A percentile compares a stretch with the other conserved stretches of the same genome.
phyloP scores from a whole-genome alignment of 2,888 invertebrate genomes.

The Mamestra brassicae region DNA sequence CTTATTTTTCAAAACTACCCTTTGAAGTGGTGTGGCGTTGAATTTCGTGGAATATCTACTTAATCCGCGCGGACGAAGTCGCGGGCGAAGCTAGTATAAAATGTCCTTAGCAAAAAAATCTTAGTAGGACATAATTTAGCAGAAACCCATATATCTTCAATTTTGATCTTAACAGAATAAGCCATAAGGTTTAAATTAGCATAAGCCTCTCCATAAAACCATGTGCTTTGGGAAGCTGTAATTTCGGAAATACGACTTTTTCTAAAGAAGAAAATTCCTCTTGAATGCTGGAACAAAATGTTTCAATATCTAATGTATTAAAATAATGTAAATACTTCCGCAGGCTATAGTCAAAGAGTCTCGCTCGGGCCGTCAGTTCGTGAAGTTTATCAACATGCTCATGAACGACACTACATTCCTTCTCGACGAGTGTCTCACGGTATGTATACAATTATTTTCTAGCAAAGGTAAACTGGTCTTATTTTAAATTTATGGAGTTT shows the following conservation, averaged over 20 bases:
- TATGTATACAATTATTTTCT: conserved; percentile 62
- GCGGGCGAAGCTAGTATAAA: too few relatives aligned
- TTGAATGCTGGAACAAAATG: not conserved
- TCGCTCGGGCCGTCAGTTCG: conserved; percentile 97
- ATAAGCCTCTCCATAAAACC: too few relatives aligned
- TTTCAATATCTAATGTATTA: not conserved
- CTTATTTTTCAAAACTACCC: too few relatives aligned
- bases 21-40: too few relatives aligned
- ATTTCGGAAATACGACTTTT: too few relatives aligned
- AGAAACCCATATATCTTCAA: not conserved
- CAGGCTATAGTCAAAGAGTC: conserved; percentile 97
- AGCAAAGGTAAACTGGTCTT: too few relatives aligned
- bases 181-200: not conserved
- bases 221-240: too few relatives aligned
- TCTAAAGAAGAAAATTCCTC: not conserved
- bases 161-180: not conserved
- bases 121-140: too few relatives aligned
- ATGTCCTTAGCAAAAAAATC: too few relatives aligned
- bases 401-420: conserved; percentile 99
- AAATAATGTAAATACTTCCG: conserved; percentile 16
- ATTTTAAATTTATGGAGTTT: too few relatives aligned
- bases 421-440: conserved; percentile 96
- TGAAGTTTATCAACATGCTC: conserved; percentile 99
- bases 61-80: too few relatives aligned
- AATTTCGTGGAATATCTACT: too few relatives aligned